Base-by-base conservation (phyloP, 2,797 vertebrate genomes). In the Pampus argenteus region DNA sequence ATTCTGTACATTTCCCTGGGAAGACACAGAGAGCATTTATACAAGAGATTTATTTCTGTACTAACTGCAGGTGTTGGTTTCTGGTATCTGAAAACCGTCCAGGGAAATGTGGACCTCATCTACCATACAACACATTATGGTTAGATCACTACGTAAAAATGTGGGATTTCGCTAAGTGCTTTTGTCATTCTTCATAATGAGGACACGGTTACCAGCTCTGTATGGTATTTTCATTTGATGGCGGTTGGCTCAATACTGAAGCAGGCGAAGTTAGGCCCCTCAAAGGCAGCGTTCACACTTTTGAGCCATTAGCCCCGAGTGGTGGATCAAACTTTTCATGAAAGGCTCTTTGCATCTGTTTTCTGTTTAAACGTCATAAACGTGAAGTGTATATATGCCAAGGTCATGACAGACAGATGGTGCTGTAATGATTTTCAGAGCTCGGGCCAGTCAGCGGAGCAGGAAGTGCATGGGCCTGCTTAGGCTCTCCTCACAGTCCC, bases 341-440 rank as follows among this genome's bases (percentile, higher is more conserved):
- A 82, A 88, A 84, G 66, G 57, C 38, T 49, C 34, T 76, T 42
- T 88, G 82, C 91, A 90, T 88, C 87, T 92, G 91, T 76, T 91
- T 91, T 88, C 10, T 22, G 65, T 91, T 91, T 88, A 87, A 81
- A 74, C 60, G 67, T 86, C 89, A 87, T 92, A 87, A 88, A 90
- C 40, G 76, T 85, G 71, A 87, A 77, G 84, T 81, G 88, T 85
- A 78, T 87, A 78, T 89, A 77, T 76, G 76, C 88, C 88, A 87
- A 87, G 86, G 86, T 85, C 86, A 7, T 76, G 81, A 88, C 88
- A 82, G 87, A 89, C 89, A 90, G 86, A 90, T 91, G 89, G 89
- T 79, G 88, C 72, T 23, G 61, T 93, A 91, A 90, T 86, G 88
- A 81, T 87, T 89, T 89, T 91, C 81, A 90, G 88, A 79, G 60